phyloP scores from a whole-genome alignment of 2,888 invertebrate species.

The Panorpa germanica region DNA sequence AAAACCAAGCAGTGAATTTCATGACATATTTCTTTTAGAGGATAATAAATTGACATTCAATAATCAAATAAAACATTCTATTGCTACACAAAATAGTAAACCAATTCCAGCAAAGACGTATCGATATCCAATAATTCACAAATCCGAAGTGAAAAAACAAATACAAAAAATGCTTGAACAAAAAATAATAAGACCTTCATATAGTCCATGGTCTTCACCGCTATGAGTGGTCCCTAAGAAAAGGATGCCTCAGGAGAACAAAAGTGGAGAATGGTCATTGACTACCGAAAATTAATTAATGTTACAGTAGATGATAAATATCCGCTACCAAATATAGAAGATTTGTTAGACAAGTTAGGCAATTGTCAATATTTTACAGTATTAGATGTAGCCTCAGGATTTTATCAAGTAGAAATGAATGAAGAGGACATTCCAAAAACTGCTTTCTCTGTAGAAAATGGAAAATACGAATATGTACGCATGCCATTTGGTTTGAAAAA shows the following conservation, averaged over 20 bases:
- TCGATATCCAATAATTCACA: too few species aligned
- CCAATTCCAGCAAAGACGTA: too few species aligned
- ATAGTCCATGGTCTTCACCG: too few species aligned
- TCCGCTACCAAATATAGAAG: constrained; percentile 13
- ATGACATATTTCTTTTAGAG: too few species aligned
- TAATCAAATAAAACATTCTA: too few species aligned
- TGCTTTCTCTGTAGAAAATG: constrained; percentile 15
- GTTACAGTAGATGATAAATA: constrained; percentile 11
- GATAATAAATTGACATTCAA: too few species aligned
- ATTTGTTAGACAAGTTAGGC: constrained; percentile 14
- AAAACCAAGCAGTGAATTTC: too few species aligned
- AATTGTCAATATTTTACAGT: constrained; percentile 13
- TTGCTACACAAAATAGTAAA: too few species aligned
- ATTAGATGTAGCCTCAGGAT: constrained; percentile 15
- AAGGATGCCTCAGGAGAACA: constrained; percentile 7
- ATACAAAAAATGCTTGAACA: too few species aligned
- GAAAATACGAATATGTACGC: constrained; percentile 16
- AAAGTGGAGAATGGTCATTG: constrained; percentile 15
- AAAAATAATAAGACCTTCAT: too few species aligned
- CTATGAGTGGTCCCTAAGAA: constrained; percentile 8
- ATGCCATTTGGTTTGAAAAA: constrained; percentile 18
- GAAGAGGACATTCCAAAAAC: constrained; percentile 15
- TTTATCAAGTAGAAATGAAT: constrained; percentile 15
- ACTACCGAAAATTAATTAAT: constrained; percentile 14
- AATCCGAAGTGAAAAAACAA: too few species aligned